Percentiles rank a stretch among this genome's conserved stretches.
phyloP scores from a whole-genome alignment of 2,888 invertebrate genomes.

The Scaptomyza caliginosa region DNA sequence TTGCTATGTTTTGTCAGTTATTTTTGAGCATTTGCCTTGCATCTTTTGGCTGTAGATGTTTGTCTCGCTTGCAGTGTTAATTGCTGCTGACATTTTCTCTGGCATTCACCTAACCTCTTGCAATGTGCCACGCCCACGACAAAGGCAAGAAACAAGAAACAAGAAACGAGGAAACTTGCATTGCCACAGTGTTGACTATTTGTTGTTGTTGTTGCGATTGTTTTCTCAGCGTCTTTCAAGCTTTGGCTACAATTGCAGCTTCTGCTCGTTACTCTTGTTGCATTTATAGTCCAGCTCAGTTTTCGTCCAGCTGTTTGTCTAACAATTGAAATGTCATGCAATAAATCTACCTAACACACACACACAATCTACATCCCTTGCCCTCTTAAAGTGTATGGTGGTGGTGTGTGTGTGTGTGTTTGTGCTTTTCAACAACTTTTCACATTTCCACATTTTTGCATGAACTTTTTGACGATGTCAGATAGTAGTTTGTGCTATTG shows the following conservation, averaged over 20 bases:
- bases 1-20: constrained; percentile 56
- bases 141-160: no score
- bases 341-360: constrained; percentile 69
- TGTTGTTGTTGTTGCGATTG: constrained; percentile 33
- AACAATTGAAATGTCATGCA: constrained; percentile 78
- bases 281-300: constrained; percentile 51
- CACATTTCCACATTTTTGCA: constrained; percentile 76
- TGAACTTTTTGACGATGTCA: constrained; percentile 77
- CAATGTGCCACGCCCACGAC: constrained; percentile 12
- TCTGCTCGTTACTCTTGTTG: constrained; percentile 25
- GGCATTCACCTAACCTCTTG: constrained; percentile 15
- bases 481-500: constrained; percentile 69
- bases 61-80: constrained; percentile 46
- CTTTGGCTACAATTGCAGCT: constrained; percentile 63
- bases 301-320: constrained; percentile 76
- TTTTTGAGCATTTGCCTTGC: constrained; percentile 59
- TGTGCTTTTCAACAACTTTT: constrained; percentile 74
- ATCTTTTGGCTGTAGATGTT: constrained; percentile 39
- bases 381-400: constrained; percentile 32
- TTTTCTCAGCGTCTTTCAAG: constrained; percentile 52
- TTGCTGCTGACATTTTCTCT: constrained; percentile 70
- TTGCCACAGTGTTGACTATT: constrained; percentile 31
- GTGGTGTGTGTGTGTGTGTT: constrained; percentile 24
- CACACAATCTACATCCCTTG: constrained; percentile 15
- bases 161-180: not conserved